These are phyloP conservation scores for Empis livida DNA, from an alignment of 2,888 invertebrate species.

Conservation along the genomic window DNA sequence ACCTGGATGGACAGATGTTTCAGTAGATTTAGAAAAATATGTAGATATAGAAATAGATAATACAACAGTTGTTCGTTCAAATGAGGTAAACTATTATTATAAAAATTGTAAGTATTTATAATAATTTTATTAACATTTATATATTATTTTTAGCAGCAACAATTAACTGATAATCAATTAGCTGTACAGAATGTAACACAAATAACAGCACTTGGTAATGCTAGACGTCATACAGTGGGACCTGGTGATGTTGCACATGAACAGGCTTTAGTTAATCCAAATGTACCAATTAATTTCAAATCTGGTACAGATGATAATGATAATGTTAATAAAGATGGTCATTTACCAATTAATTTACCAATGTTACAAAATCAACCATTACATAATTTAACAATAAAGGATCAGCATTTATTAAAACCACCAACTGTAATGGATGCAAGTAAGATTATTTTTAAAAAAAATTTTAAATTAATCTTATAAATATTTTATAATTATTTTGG, in stretches of 20 bases:
- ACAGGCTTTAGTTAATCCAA: slow-evolving; percentile 47
- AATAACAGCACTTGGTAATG: slow-evolving; percentile 36
- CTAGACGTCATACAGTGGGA: slow-evolving; percentile 83
- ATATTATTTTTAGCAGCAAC: slow-evolving; percentile 7
- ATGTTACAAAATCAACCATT: slow-evolving; percentile 72
- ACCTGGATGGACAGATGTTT: slow-evolving; percentile 28
- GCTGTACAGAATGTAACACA: slow-evolving; percentile 16
- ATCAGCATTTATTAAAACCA: slow-evolving; percentile 88
- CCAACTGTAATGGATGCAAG: slow-evolving; percentile 78
- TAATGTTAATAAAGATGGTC: slow-evolving; percentile 27
- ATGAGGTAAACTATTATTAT: slow-evolving; percentile 21
- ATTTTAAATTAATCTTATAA: neutral
- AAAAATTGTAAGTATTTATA: neutral
- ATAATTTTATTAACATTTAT: neutral
- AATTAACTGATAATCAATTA: slow-evolving; percentile 19
- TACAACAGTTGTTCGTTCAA: slow-evolving; percentile 18
- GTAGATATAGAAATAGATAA: slow-evolving; percentile 32
- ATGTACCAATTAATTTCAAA: slow-evolving; percentile 33
- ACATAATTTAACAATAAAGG: slow-evolving; percentile 76
- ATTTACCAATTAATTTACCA: slow-evolving; percentile 73
- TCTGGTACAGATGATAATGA: slow-evolving; percentile 16
- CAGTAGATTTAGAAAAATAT: slow-evolving; percentile 33
- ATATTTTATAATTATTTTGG: slow-evolving; percentile 1
- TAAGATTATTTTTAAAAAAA: slow-evolving; percentile 33
- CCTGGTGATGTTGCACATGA: slow-evolving; percentile 82